Base-by-base conservation (phyloP, 1,140 invertebrate species). In the Lordiphosa mommai region DNA sequence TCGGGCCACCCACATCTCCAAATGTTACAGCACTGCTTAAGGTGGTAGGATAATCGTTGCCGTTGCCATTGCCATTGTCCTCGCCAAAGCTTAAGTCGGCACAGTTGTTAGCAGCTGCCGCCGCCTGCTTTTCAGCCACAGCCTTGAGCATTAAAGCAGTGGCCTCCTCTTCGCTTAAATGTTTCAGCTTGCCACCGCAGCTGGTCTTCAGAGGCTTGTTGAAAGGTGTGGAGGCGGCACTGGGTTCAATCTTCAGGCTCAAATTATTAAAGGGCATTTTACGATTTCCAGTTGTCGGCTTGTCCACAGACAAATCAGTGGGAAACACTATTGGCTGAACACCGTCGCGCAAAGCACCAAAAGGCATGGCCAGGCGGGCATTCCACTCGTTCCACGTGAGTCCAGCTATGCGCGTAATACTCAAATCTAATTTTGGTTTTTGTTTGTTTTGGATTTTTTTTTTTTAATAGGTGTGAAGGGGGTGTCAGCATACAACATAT, bases 311-410 rank as follows among this genome's bases (percentile, higher is more conserved):
- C 3, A 89, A 58, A 59, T 89, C 88, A 12, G 86, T 87, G 48
- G 88, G 88, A 65, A 89, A 89, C 33, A 89, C 61, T 36, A 89
- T 14, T 0, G 88, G 86, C 49, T 87, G 77, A 1, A 69, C 69
- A 40, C 88, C 88, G 44, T 89, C 89, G 20, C 90, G 88, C 61
- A 90, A 71, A 23, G 89, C 90, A 57, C 90, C 89, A 58, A 91
- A 80, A 60, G 91, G 91, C 89, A 92, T 90, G 72, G 91, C 91
- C 72, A 92, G 86, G 3, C 91, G 90, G 67, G 91, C 91, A 79
- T 91, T 91, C 91, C 91, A 92, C 85, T 92, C 91, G 61, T 91
- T 93, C 93, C 93, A 93, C 61, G 92, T 92, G 51, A 93, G 90
- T 14, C 93, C 93, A 36, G 90, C 91, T 80, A 92, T 91, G 59